A percentile compares a stretch with the other conserved stretches of the same genome.
Evolutionary conservation across 2,888 invertebrate species (phyloP).

Genomic region (Melanostoma scalare): DNA sequence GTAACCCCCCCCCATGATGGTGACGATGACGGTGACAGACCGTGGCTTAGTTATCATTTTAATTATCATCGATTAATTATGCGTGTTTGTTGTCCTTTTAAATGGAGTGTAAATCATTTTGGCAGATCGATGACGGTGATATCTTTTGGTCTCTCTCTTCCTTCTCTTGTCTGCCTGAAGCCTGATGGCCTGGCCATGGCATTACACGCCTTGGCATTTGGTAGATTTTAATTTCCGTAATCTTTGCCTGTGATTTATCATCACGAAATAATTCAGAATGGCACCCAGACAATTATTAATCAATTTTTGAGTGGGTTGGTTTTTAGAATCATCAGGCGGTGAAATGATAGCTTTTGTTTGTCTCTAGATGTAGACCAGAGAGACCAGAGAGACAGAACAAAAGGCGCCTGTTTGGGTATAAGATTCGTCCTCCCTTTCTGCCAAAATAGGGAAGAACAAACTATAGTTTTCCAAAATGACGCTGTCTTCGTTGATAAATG

Average conservation of each 20-base stretch:
- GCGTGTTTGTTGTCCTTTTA: slow-evolving; percentile 47
- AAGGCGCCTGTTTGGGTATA: slow-evolving; percentile 34
- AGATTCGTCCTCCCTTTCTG: slow-evolving; percentile 8
- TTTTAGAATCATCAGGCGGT: slow-evolving; percentile 9
- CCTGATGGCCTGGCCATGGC: no score
- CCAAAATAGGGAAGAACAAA: slow-evolving; percentile 2
- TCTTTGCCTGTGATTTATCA: slow-evolving; percentile 66
- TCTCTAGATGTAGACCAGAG: neutral
- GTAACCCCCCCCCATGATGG: neutral
- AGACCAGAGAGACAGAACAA: slow-evolving; percentile 31
- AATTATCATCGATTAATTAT: slow-evolving; percentile 68
- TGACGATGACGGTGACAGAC: slow-evolving; percentile 35
- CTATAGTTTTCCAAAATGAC: slow-evolving; percentile 37
- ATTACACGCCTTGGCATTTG: slow-evolving; percentile 50
- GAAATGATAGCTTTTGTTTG: slow-evolving; percentile 36
- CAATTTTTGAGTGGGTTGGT: slow-evolving; percentile 43
- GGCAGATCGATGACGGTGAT: slow-evolving; percentile 15
- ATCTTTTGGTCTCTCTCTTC: neutral
- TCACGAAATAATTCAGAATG: slow-evolving; percentile 62
- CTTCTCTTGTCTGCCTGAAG: no score
- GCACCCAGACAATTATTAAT: slow-evolving; percentile 67
- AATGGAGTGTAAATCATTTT: slow-evolving; percentile 61
- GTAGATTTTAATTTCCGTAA: slow-evolving; percentile 71
- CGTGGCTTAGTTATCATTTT: slow-evolving; percentile 66
- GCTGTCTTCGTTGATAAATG: slow-evolving; percentile 68